phyloP scores from a whole-genome alignment of 2,797 vertebrate genomes.

The Centroberyx gerrardi region DNA sequence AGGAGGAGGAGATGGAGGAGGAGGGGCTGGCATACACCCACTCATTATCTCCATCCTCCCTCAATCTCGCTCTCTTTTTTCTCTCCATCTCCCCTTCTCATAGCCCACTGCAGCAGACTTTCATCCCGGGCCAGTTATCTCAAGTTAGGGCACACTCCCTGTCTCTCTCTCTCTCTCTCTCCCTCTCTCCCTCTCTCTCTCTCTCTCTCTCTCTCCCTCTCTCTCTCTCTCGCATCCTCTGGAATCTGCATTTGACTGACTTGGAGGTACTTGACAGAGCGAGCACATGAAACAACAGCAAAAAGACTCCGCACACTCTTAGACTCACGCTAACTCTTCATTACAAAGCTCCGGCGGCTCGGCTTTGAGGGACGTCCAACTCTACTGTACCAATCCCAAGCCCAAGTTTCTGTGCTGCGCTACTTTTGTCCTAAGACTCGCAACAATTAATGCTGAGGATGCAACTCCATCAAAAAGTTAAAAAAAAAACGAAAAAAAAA shows the following conservation, averaged over 20 bases:
- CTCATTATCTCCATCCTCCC: conserved; percentile 76
- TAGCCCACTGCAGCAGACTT: conserved; percentile 66
- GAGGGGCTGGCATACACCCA: conserved; percentile 59
- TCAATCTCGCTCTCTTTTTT: conserved; percentile 59
- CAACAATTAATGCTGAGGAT: conserved; percentile 69
- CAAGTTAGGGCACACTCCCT: conserved; percentile 77
- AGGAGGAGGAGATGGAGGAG: conserved; percentile 37
- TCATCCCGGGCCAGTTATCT: conserved; percentile 82
- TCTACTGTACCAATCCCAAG: conserved; percentile 33
- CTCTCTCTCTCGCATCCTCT: conserved; percentile 67
- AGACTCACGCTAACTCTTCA: conserved; percentile 67
- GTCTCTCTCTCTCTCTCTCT: conserved; percentile 45
- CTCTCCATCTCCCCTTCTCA: conserved; percentile 53
- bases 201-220: conserved; percentile 37
- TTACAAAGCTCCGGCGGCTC: conserved; percentile 69
- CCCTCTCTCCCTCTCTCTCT: conserved; percentile 21
- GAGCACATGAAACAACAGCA: conserved; percentile 72
- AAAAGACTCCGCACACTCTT: conserved; percentile 52
- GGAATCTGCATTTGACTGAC: conserved; percentile 82
- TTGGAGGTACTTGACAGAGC: conserved; percentile 83
- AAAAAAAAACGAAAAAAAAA: conserved; percentile 38
- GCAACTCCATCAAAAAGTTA: conserved; percentile 53
- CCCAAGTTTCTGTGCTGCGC: conserved; percentile 55
- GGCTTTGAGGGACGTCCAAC: conserved; percentile 76
- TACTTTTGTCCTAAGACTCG: conserved; percentile 64